Base-by-base conservation (phyloP, 2,888 invertebrate genomes). In the Acronicta alni region DNA sequence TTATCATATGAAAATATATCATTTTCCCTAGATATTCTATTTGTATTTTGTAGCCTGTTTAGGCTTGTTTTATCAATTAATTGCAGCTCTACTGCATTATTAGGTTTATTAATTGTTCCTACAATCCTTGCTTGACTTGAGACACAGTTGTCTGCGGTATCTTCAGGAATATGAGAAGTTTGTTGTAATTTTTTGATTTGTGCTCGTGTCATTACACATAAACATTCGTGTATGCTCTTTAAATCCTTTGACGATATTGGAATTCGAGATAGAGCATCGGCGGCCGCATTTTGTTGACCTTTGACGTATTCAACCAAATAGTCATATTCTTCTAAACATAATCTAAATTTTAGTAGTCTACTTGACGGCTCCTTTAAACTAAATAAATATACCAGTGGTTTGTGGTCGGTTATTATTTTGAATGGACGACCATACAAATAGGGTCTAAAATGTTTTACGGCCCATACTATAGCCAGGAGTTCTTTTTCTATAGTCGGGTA, bases 401-500 rank as follows among this genome's bases (percentile, higher is more conserved):
- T 41, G 15, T 30, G 38, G 8, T 49, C 49, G 1, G 49, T 49
- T 12, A 7, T 6, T 26, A 41, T 30, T 5, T 6, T 41, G 12
- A 49, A 49, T 10, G 7, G 5, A 14, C 17, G 16, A 6, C 49
- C 49, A 41, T 26, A 48, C n/a, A 48, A 30, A 14, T 49, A 49
- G 23, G 23, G 23, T 23, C 23, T 23, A 23, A 23, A 23, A 23
- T 23, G 23, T 23, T 23, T 23, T 23, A n/a, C 23, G 20, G 5
- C n/a, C 37, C 37, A 47, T 9, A 47, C 47, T 15, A 47, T 37
- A 4, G 47, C 47, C n/a, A 47, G 15, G 3, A 47, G 16, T 15
- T 47, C 47, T 10, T 47, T 47, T 20, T 47, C 20, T 3, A 47
- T 47, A 9, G 47, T 47, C 1, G 48, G 23, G 17, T 48, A 39